Evolutionary conservation across 2,888 invertebrate genomes (phyloP), one percentile per base, ranked within the genome.

Genomic region (Lamellibrachia satsuma): DNA sequence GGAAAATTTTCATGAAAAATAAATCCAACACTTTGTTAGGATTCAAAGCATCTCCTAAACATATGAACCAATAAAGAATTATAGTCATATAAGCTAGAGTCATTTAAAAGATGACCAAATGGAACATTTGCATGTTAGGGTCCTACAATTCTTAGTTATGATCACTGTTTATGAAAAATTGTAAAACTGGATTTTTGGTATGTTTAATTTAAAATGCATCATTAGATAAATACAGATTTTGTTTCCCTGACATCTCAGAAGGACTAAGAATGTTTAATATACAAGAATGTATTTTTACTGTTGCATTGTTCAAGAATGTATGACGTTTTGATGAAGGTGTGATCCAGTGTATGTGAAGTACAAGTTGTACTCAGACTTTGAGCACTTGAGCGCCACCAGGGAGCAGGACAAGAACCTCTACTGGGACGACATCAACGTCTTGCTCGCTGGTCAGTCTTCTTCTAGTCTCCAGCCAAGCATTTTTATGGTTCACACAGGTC

Each of bases 391-490:
- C 91, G 92, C 94, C 39, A 95, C 95, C 52, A 95, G 95, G 92
- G 94, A 94, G 22, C 96, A 96, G 93, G 95, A 93, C 60, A 93
- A 93, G 39, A 95, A 95, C 92, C 94, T 96, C 3, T 96, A 96
- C 94, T 96, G 95, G 95, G 96, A 96, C 94, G 96, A 96, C 93
- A 94, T 95, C 90, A 96, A 96, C 94, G 95, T 96, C 52, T 94
- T 96, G 55, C 94, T 96, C 22, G 94, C 95, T 92, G 96, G 96
- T 96, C 92, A 93, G 94, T 91, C 52, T 52, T 90, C 8, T 91
- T 27, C 22, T 57, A 52, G n/a, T 91, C 55, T 39, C 52, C 52
- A 52, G n/a, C 60, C n/a, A n/a, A 39, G 39, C 39, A 39, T 39
- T 39, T 39, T 39, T 39, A 39, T 39, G 39, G 39, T 39, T 39